phyloP scores from a whole-genome alignment of 2,797 vertebrate genomes.

The Pangasius sanitwongsei region DNA sequence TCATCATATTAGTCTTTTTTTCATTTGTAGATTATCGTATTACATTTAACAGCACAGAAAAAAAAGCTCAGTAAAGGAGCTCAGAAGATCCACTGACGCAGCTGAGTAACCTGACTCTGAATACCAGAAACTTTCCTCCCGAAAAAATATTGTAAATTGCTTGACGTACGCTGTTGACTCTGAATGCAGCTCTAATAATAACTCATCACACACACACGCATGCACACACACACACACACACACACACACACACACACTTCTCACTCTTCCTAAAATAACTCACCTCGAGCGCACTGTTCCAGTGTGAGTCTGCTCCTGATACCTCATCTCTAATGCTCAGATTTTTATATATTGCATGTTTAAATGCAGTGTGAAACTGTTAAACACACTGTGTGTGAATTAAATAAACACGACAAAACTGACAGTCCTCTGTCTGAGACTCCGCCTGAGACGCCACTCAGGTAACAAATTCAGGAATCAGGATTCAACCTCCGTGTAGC shows the following conservation, averaged over 20 bases:
- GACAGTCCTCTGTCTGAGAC: background rate
- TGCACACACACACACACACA: slow-evolving; percentile 1
- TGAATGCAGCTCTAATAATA: background rate
- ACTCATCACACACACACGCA: background rate
- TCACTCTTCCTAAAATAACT: background rate
- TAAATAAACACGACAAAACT: background rate
- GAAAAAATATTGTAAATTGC: background rate
- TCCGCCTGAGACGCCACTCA: background rate
- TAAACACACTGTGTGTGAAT: background rate
- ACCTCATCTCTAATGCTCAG: background rate
- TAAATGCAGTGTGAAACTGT: background rate
- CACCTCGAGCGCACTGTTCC: background rate
- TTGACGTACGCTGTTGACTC: background rate
- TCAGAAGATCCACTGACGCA: background rate
- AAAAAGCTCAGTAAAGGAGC: background rate
- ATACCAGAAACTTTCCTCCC: background rate
- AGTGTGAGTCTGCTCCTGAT: background rate
- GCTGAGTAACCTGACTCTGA: background rate
- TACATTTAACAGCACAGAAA: background rate
- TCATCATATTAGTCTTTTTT: background rate
- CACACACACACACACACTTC: background rate
- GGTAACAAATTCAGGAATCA: background rate
- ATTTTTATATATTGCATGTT: background rate
- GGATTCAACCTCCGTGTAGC: background rate
- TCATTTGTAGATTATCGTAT: background rate